These are phyloP conservation scores for Hedya salicella DNA, from an alignment of 2,888 invertebrate genomes.

Conservation along the genomic window DNA sequence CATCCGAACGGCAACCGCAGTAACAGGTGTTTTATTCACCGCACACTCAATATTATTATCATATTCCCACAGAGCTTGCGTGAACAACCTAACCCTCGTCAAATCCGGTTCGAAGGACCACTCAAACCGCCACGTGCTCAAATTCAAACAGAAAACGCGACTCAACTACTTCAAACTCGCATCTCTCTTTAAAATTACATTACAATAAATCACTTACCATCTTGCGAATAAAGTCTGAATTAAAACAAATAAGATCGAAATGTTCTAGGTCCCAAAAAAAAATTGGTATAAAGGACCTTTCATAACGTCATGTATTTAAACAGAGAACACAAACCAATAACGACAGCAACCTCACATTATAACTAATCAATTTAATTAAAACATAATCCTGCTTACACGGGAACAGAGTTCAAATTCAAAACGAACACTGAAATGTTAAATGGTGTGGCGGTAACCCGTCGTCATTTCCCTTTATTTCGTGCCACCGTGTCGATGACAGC, in stretches of 20 bases:
- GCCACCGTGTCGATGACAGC: conserved; percentile 35
- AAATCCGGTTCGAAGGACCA: conserved; percentile 21
- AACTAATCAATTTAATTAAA: conserved; percentile 2
- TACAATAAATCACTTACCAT: neutral
- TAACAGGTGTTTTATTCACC: conserved; percentile 21
- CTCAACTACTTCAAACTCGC: neutral
- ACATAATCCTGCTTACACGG: neutral
- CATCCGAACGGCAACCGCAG: conserved; percentile 9
- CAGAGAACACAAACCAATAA: conserved; percentile 1
- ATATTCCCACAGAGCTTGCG: conserved; percentile 4
- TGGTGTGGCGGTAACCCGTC: neutral
- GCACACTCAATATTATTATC: conserved; percentile 3
- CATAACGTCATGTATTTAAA: conserved; percentile 8
- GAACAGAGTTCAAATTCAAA: neutral
- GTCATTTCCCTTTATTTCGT: neutral
- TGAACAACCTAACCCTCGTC: conserved; percentile 7
- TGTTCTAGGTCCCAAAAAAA: no score
- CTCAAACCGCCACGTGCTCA: conserved; percentile 5
- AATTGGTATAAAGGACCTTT: conserved; percentile 7
- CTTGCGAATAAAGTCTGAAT: conserved; percentile 5
- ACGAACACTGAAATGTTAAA: neutral
- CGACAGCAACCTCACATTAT: neutral
- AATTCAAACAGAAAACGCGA: conserved; percentile 1
- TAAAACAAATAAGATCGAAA: neutral
- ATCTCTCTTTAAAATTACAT: neutral